These are phyloP conservation scores for Remorina albescens DNA, from an alignment of 2,797 vertebrate genomes.

Conservation along the genomic window DNA sequence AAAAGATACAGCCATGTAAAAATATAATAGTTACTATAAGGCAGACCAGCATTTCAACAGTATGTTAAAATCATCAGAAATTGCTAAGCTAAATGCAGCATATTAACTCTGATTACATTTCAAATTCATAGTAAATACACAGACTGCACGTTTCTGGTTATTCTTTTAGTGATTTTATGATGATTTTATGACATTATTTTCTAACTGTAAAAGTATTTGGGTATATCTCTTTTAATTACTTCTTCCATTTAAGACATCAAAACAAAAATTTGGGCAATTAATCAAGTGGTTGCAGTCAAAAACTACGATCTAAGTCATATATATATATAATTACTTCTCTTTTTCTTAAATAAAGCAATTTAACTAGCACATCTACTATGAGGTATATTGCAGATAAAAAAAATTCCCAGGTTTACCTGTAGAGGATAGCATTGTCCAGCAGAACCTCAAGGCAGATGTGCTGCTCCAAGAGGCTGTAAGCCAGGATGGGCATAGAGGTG, in stretches of 20 bases:
- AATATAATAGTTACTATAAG: not conserved
- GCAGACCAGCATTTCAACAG: not conserved
- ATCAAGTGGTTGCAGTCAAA: too few species aligned
- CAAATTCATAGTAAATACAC: not conserved
- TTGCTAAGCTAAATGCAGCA: not conserved
- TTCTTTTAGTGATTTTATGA: not conserved
- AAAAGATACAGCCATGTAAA: not conserved
- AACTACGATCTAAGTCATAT: too few species aligned
- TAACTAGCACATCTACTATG: not conserved
- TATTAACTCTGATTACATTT: not conserved
- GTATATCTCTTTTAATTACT: not conserved
- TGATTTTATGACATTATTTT: too few species aligned
- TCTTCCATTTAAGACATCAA: not conserved
- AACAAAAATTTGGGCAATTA: not conserved
- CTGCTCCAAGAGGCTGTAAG: constrained; percentile 97
- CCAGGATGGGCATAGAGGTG: constrained; percentile 98
- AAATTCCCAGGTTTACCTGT: constrained; percentile 86
- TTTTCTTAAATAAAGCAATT: not conserved
- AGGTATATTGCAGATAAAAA: rapidly evolving
- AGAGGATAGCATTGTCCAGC: constrained; percentile 90
- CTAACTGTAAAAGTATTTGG: not conserved
- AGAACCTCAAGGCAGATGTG: constrained; percentile 92
- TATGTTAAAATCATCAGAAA: not conserved
- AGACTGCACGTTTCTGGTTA: not conserved
- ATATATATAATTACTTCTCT: not conserved